Evolutionary conservation across 2,797 vertebrate species (phyloP), one percentile per base, ranked within the genome.

Genomic region (Erpetoichthys calabaricus): DNA sequence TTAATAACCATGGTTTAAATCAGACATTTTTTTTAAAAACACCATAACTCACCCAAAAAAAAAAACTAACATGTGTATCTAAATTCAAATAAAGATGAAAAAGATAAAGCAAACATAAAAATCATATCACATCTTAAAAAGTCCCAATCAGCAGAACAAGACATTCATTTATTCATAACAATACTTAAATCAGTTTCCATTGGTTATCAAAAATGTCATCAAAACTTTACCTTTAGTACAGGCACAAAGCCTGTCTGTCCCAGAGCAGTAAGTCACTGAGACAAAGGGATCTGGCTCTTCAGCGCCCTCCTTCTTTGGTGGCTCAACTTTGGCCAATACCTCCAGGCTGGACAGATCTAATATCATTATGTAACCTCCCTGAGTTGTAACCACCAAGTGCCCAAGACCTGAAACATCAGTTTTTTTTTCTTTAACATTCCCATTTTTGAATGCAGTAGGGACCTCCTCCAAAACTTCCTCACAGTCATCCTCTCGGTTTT

Each of bases 241-340:
- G 2, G 94, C 94, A 83, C 94, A 98, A 64, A 99, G 85, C 74
- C 96, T 92, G 83, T 99, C 96, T 5, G 96, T 98, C 79, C 96
- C 95, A 46, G 95, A 98, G 82, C 96, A 99, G 79, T 98, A 99
- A 59, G 95, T 94, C 63, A 99, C 93, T 59, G 96, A 99, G 68
- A 98, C 93, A 75, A 98, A 99, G 25, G 85, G 88, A 73, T 99
- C 96, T 42, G 78, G 82, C 70, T 96, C 92, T 45, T 98, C 93
- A 44, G 79, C 78, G 49, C 88, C 90, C 62, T 96, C 95, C 75
- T 90, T 97, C 80, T 89, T 91, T 61, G 91, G 90, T 8, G 96
- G 95, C 66, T 98, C 94, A 73, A 98, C 94, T 80, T 94, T 96
- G 74, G 92, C 91, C 77, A 98, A 80, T 70, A 97, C 89, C 75